Base-by-base conservation (phyloP, 2,888 invertebrate genomes). In the Odontocerum albicorne region DNA sequence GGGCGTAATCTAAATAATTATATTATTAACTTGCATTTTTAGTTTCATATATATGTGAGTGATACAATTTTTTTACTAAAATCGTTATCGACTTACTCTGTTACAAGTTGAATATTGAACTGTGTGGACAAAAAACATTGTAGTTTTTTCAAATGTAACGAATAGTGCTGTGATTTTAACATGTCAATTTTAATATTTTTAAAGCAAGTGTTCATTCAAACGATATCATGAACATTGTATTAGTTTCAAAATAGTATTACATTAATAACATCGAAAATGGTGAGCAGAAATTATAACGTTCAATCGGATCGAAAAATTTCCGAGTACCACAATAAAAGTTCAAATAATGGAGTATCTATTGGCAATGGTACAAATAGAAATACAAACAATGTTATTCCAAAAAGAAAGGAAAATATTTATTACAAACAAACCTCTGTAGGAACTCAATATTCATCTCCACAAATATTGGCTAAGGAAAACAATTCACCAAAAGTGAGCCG, bases 271-370 rank as follows among this genome's bases (percentile, higher is more conserved):
- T 27, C 27, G 10, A 72, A 70, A 65, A 78, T 78, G 78, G 77
- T 78, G 57, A 77, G 77, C 66, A 75, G 78, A 13, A 77, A 77
- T 63, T 78, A 78, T 63, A 69, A 73, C 20, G 60, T 77, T 19
- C 62, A 62, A 17, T 42, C 59, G 22, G 57, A 58, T 35, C 57
- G 52, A 43, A 47, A 32, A 22, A 35, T 50, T 16, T 39, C 45
- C 8, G 33, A 51, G 7, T 32, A 42, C 12, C 53, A 59, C 17
- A 50, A 55, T 13, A 57, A 62, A 42, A 59, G 53, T 33, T 55
- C 59, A 12, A 55, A 52, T 46, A 55, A 57, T 32, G 27, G 31
- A n/a, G n/a, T n/a, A 20, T 33, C 20, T 2, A 21, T 39, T 10
- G 33, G 47, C 10, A 54, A 49, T 10, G 27, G 39, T 21, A 16